Evolutionary conservation across 2,797 vertebrate genomes (phyloP).

Genomic region (Mus minutoides): DNA sequence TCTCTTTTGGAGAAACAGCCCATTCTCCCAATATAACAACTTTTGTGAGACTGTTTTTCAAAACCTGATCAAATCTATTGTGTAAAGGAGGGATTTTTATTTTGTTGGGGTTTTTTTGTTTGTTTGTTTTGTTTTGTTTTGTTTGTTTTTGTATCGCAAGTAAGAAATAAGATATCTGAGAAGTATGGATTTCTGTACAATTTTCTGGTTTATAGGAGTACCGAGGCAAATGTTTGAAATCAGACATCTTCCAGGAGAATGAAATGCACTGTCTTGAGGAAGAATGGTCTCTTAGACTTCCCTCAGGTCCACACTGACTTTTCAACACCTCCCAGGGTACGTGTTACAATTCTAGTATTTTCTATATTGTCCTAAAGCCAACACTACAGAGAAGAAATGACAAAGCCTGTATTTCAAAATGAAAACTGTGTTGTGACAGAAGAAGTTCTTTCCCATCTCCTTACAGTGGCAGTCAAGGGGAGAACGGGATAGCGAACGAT

Average conservation of each 20-base stretch:
- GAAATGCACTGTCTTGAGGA: neutral
- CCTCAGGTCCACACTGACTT: neutral
- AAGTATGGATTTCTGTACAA: neutral
- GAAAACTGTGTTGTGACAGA: neutral
- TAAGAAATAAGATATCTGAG: neutral
- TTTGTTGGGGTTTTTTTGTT: too few species aligned
- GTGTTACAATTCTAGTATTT: neutral
- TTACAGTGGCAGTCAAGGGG: neutral
- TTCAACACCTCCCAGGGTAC: neutral
- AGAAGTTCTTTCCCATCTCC: neutral
- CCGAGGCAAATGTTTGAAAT: slow-evolving; percentile 7
- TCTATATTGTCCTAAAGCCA: neutral
- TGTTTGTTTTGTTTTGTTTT: neutral
- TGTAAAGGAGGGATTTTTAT: neutral
- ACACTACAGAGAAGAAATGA: neutral
- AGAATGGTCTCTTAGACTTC: neutral
- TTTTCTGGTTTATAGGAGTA: neutral
- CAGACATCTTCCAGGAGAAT: neutral
- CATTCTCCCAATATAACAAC: neutral
- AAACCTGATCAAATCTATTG: neutral
- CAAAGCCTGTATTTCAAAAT: neutral
- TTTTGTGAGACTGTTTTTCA: neutral
- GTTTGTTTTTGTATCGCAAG: neutral
- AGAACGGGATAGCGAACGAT: neutral
- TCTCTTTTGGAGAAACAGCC: neutral